Base-by-base conservation (phyloP, 2,797 vertebrate genomes). In the Eulemur coronatus region DNA sequence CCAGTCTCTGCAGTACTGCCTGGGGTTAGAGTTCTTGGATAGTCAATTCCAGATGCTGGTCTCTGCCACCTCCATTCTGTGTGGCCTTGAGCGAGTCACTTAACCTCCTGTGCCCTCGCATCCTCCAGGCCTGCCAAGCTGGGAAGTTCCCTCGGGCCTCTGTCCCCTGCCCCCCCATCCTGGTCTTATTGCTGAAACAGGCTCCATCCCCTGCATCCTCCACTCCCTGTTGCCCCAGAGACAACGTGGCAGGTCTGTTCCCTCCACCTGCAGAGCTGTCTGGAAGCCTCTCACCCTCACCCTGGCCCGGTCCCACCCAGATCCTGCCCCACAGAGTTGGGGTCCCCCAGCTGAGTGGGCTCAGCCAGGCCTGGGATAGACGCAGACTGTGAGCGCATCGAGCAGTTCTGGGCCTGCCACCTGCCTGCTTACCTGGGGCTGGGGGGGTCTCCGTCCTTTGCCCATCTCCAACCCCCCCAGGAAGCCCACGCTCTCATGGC, bases 351-450 rank as follows among this genome's bases (percentile, higher is more conserved):
- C 46, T 0, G 7, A 67, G 52, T 15, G 28, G 61, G 30, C 43
- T 63, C 15, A 55, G 78, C 43, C 10, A 4, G 26, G 20, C 70
- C 38, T n/a, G 24, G 88, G 28, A 43, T 38, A 63, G 79, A 55
- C 0, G 5, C 26, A 82, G 46, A n/a, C 0, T 2, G 8, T 10
- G 70, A 82, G 17, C 18, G 46, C 28, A 38, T 35, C 7, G 26
- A 17, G 81, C 13, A 18, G n/a, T 9, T 30, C 93, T 57, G 57
- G 72, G 9, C 50, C 82, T 10, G 67, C 14, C 26, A 24, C 14
- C 24, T 22, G 52, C 22, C 59, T 5, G 22, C 67, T 97, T 88
- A 95, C 96, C 90, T 97, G 1, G 11, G 30, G 28, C 73, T 59
- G 5, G 6, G 41, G 9, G 63, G 14, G 38, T 87, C 13, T 4